Conservation (phyloP, 2,113 vertebrate species). For the Lagopus muta region DNA sequence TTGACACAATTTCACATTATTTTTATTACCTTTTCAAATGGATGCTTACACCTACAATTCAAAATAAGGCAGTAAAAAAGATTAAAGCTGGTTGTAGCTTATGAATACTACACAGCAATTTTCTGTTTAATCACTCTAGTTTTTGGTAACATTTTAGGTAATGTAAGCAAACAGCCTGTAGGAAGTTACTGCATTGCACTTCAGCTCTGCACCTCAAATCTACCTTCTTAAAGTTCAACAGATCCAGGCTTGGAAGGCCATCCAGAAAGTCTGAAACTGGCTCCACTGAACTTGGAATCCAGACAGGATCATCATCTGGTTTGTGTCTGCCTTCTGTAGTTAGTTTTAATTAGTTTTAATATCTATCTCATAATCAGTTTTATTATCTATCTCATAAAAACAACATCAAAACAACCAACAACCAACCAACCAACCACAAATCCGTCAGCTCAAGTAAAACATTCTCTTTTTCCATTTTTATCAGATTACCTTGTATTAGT, state of each 20-base stretch:
- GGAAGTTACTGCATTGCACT: neutral
- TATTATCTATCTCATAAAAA: neutral
- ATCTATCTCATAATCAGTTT: neutral
- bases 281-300: neutral
- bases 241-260: neutral
- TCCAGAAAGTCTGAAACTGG: neutral
- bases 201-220: neutral
- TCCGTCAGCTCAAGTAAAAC: neutral
- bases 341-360: neutral
- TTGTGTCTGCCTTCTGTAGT: neutral
- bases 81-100: neutral
- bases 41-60: slow-evolving; percentile 18
- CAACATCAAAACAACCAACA: neutral
- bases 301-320: neutral
- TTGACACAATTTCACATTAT: neutral
- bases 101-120: neutral
- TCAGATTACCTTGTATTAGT: neutral
- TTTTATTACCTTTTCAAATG: slow-evolving; percentile 20
- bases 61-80: slow-evolving; percentile 14
- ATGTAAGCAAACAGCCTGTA: neutral
- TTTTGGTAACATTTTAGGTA: neutral
- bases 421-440: neutral
- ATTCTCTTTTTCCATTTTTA: neutral
- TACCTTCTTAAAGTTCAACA: neutral
- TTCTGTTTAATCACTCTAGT: neutral